phyloP scores from a whole-genome alignment of 2,113 vertebrate genomes.

The Macaca fascicularis region DNA sequence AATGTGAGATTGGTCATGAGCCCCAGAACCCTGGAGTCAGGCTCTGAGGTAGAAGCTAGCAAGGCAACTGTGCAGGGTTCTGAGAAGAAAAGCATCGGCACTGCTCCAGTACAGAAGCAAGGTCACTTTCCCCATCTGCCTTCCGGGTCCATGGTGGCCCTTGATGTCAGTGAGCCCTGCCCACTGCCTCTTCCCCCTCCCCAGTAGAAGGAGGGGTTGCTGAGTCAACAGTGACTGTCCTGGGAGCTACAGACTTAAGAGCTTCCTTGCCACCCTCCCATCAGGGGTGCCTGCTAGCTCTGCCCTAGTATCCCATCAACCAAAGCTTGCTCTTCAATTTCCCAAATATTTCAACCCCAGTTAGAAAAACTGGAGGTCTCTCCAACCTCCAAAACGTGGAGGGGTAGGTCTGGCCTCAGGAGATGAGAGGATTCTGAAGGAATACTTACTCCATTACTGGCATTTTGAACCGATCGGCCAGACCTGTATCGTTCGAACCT shows the following conservation, averaged over 20 bases:
- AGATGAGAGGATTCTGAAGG: neutral
- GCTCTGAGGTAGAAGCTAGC: neutral
- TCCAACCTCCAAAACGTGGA: neutral
- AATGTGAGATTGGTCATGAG: neutral
- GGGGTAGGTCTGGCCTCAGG: no score
- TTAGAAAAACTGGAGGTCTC: neutral
- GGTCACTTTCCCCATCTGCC: no score
- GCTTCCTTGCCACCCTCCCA: neutral
- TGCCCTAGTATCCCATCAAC: neutral
- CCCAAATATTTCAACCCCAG: neutral
- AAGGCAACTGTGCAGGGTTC: neutral
- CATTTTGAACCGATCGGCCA: slow-evolving; percentile 89
- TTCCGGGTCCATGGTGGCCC: neutral
- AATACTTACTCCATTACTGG: slow-evolving; percentile 95
- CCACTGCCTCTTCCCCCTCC: neutral
- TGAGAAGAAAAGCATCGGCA: neutral
- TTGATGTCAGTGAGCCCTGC: neutral
- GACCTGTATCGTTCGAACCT: slow-evolving; percentile 96
- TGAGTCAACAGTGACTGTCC: neutral
- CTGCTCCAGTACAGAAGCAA: neutral
- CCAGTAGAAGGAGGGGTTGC: neutral
- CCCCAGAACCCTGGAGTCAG: rapidly evolving
- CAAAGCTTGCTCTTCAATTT: neutral
- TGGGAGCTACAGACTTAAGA: neutral
- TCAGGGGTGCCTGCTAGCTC: neutral